phyloP scores from a whole-genome alignment of 2,113 vertebrate genomes.

The Abramis brama region DNA sequence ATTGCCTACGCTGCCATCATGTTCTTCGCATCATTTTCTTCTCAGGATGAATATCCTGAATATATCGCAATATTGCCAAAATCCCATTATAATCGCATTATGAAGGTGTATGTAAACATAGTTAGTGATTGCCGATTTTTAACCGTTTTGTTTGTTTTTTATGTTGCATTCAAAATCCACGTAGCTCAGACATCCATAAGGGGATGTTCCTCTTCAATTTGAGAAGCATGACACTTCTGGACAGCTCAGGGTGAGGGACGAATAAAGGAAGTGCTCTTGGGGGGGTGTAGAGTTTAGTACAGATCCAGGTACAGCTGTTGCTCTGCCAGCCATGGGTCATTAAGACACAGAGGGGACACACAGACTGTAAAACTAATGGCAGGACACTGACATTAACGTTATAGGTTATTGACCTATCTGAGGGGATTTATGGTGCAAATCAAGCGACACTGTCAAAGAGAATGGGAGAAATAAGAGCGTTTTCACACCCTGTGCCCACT shows the following conservation, averaged over 20 bases:
- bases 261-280: slow-evolving; percentile 25
- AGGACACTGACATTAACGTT: slow-evolving; percentile 74
- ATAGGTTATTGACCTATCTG: slow-evolving; percentile 75
- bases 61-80: no score
- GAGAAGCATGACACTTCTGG: slow-evolving; percentile 15
- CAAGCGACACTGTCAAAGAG: slow-evolving; percentile 67
- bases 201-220: neutral
- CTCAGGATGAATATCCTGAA: no score
- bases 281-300: slow-evolving; percentile 48
- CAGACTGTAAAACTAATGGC: slow-evolving; percentile 70
- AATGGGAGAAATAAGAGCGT: slow-evolving; percentile 64
- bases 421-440: slow-evolving; percentile 73
- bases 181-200: neutral
- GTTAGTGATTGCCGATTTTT: no score
- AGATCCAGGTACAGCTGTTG: slow-evolving; percentile 55
- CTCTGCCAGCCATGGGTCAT: slow-evolving; percentile 63
- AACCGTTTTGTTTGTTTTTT: neutral
- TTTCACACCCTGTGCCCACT: slow-evolving; percentile 53
- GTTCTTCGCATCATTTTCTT: no score
- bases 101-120: no score
- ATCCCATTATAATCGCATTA: no score
- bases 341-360: slow-evolving; percentile 66
- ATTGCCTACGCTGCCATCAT: no score
- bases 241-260: slow-evolving; percentile 31
- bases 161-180: neutral